Evolutionary conservation across 53 echinoderm and acorn worm genomes (phyloP).

Genomic region (Holothuria scabra): DNA sequence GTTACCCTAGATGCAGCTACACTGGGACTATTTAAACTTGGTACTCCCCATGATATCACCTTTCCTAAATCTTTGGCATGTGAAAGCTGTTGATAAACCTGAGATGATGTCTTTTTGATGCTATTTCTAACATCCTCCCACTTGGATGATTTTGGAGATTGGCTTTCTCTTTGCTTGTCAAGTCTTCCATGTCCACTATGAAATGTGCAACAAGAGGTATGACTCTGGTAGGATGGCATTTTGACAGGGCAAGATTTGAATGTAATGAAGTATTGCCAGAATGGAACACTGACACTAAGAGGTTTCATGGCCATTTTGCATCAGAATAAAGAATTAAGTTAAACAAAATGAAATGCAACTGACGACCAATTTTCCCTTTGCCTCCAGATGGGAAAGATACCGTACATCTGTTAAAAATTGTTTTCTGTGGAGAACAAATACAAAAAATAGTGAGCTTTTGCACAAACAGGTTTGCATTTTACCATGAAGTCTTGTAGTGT

Average conservation of each 20-base stretch:
- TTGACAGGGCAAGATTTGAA: constrained; percentile 15
- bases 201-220: neutral
- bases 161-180: neutral
- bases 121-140: neutral
- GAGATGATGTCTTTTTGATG: neutral
- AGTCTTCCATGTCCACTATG: neutral
- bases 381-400: no score
- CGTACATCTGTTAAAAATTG: no score
- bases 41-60: constrained; percentile 14
- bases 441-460: no score
- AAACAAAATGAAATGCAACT: no score
- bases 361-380: no score
- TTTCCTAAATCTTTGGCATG: constrained; percentile 37
- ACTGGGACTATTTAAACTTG: neutral
- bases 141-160: neutral
- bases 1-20: no score
- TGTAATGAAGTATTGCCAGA: neutral
- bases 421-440: no score
- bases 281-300: no score
- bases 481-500: no score
- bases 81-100: constrained; percentile 24
- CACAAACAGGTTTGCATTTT: no score
- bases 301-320: neutral
- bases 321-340: no score
- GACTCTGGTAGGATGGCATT: constrained; percentile 17